A percentile compares a stretch with the other conserved stretches of the same genome.
Conservation (phyloP, 2,113 vertebrate species). For the Raja brachyura region DNA sequence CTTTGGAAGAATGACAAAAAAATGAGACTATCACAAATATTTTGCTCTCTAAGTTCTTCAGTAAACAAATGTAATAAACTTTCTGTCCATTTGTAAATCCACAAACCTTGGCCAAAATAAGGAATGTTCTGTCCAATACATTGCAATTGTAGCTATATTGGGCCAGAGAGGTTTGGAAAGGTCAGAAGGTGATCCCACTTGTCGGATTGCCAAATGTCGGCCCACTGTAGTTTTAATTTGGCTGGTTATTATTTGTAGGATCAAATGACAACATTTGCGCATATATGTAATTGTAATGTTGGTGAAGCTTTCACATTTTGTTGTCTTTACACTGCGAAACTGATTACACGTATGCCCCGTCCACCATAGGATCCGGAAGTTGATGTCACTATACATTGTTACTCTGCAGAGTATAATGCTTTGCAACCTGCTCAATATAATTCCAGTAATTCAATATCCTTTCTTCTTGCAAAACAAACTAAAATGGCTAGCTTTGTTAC, state of each 20-base stretch:
- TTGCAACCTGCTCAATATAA: too few species aligned
- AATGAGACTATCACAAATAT: background rate
- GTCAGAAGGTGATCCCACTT: background rate
- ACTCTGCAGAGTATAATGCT: too few species aligned
- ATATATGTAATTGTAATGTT: too few species aligned
- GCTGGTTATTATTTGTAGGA: background rate
- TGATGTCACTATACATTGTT: too few species aligned
- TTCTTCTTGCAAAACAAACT: too few species aligned
- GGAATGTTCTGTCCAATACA: background rate
- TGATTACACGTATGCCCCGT: too few species aligned
- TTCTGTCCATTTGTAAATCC: background rate
- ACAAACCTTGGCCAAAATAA: background rate
- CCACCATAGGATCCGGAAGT: too few species aligned
- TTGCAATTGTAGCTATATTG: background rate
- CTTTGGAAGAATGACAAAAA: background rate
- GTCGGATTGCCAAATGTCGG: background rate
- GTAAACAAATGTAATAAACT: background rate
- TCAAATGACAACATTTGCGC: background rate
- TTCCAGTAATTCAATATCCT: too few species aligned
- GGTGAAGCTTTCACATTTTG: too few species aligned
- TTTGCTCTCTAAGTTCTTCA: background rate
- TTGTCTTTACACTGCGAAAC: too few species aligned
- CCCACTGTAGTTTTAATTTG: background rate
- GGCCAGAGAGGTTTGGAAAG: background rate
- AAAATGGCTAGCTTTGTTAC: too few species aligned